Evolutionary conservation across 2,797 vertebrate species (phyloP).

Genomic region (Potorous gilbertii): DNA sequence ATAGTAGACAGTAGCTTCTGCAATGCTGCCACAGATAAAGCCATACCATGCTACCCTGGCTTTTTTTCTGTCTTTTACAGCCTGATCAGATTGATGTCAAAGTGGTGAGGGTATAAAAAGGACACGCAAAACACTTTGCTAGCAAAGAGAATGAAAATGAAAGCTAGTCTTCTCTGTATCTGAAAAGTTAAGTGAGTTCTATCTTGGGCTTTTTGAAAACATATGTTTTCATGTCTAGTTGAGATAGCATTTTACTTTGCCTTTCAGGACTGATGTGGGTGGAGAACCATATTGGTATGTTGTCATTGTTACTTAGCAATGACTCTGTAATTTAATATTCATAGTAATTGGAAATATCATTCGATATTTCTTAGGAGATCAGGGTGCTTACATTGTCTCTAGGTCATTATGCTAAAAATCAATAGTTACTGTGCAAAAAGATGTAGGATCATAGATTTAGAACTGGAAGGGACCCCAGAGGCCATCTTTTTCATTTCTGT

Average conservation of each 20-base stretch:
- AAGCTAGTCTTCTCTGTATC: constrained; percentile 54
- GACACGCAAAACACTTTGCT: constrained; percentile 46
- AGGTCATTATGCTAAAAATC: constrained; percentile 51
- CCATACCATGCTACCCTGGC: constrained; percentile 56
- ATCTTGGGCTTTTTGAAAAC: constrained; percentile 56
- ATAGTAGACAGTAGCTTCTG: constrained; percentile 29
- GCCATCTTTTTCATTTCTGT: not conserved
- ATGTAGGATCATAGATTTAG: not conserved
- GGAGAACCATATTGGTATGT: constrained; percentile 46
- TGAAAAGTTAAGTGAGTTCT: constrained; percentile 45
- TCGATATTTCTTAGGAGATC: constrained; percentile 59
- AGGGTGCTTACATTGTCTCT: constrained; percentile 20
- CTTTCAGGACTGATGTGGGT: constrained; percentile 54
- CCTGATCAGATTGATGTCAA: constrained; percentile 74
- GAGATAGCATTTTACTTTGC: constrained; percentile 48
- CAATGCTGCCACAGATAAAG: constrained; percentile 47
- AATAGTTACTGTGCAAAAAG: constrained; percentile 1
- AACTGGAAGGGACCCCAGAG: constrained; percentile 9
- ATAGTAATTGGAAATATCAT: constrained; percentile 53
- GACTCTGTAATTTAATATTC: constrained; percentile 39
- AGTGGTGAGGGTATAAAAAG: constrained; percentile 67
- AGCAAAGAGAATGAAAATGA: constrained; percentile 56
- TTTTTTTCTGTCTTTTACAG: constrained; percentile 73
- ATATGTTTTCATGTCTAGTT: not conserved
- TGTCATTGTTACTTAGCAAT: constrained; percentile 33